Evolutionary conservation across 1,140 invertebrate species (phyloP), one percentile per base, ranked within the genome.

Genomic region (Leptoteleia sp.): DNA sequence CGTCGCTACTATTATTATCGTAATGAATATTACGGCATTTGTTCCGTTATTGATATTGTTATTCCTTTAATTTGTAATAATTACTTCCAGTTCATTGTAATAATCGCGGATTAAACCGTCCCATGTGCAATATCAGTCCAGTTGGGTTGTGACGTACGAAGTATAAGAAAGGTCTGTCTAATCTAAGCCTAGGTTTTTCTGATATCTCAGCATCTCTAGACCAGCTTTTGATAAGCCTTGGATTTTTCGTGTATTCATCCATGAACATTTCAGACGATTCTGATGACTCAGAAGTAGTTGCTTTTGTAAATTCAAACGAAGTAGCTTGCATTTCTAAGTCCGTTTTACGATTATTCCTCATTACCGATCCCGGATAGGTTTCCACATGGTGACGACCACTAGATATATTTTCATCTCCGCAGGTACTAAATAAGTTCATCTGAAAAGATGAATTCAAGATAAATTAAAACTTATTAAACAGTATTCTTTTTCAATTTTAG

Each of bases 131-230:
- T 79, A 96, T 95, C 88, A 96, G 92, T 64, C 95, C 95, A 4
- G 95, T 94, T 1, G 95, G 95, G 87, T 96, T 96, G 83, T 96
- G 95, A 82, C 95, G 91, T 8, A 96, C 94, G 71, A 96, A 94
- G 83, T 95, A 96, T 3, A 96, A 89, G 90, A 96, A 96, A 0
- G 95, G 95, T 82, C 95, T 91, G 72, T 96, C 95, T 80, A 96
- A 93, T 80, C 94, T 92, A 70, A 96, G 90, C 82, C 94, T 90
- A 1, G 93, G 93, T 16, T 92, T 92, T 37, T 95, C 92, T 0
- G 93, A 92, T 0, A 93, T 81, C 37, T 94, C 91, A 0, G 93
- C 93, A 82, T 95, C 94, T 37, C 76, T 80, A 16, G 71, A 76
- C 76, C 76, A 79, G n/a, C 70, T 76, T 33, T 55, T 70, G 0